Conservation (phyloP, 2,113 vertebrate species). For the Crotalus viridis region DNA sequence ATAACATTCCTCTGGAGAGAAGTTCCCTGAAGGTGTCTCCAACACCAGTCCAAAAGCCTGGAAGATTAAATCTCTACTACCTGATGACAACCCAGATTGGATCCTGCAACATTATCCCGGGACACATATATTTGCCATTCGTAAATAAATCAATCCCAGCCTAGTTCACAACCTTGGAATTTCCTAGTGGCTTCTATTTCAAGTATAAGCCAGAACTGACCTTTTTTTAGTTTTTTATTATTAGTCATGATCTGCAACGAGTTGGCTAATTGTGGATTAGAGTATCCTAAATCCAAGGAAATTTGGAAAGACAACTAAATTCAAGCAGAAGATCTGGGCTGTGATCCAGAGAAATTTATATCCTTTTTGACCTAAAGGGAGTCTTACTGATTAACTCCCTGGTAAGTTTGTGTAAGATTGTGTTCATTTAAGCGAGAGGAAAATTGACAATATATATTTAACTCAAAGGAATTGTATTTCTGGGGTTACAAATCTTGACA, state of each 20-base stretch:
- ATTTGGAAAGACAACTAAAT: neutral
- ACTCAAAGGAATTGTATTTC: neutral
- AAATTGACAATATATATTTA: neutral
- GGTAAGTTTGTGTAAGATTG: neutral
- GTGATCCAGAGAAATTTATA: neutral
- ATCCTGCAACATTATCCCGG: neutral
- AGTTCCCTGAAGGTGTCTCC: neutral
- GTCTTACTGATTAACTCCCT: neutral
- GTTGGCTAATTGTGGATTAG: neutral
- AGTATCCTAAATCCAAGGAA: neutral
- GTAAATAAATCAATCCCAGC: neutral
- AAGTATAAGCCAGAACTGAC: neutral
- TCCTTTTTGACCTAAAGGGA: neutral
- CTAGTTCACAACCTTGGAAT: neutral
- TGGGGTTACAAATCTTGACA: neutral
- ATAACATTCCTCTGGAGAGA: neutral
- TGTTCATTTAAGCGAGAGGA: neutral
- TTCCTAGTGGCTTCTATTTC: neutral
- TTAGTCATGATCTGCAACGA: neutral
- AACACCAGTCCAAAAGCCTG: neutral
- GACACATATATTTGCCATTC: neutral
- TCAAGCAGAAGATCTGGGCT: neutral
- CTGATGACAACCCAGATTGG: neutral
- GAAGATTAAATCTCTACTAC: neutral
- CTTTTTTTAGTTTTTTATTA: neutral